These are phyloP conservation scores for Epinotia nisella DNA, from an alignment of 2,888 invertebrate species.

Conservation along the genomic window DNA sequence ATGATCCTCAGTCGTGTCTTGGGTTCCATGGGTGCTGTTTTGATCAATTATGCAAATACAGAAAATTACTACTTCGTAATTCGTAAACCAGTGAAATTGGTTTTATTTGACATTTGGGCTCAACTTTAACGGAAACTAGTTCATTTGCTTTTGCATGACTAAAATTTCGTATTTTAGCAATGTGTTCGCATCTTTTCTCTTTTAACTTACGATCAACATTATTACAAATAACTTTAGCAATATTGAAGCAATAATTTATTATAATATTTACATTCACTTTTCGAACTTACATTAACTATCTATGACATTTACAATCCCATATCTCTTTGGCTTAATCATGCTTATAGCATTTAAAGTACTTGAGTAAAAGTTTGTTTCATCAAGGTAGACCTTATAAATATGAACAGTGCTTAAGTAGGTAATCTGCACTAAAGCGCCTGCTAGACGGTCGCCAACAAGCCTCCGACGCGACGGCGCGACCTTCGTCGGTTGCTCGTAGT, in stretches of 20 bases:
- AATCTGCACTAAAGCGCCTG: background rate
- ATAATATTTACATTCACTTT: constrained; percentile 48
- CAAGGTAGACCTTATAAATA: background rate
- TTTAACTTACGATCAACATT: constrained; percentile 47
- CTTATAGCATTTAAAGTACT: constrained; percentile 36
- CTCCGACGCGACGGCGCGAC: too few relatives aligned
- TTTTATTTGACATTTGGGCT: constrained; percentile 1
- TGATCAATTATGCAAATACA: background rate
- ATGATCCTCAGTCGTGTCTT: background rate
- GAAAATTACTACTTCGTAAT: background rate
- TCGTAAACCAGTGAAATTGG: background rate
- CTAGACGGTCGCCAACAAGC: too few relatives aligned
- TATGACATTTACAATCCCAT: constrained; percentile 37
- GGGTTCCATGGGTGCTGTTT: background rate
- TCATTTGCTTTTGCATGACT: too few relatives aligned
- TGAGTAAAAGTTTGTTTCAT: constrained; percentile 5
- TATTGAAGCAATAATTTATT: constrained; percentile 52
- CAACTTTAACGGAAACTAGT: background rate
- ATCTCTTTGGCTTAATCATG: constrained; percentile 27
- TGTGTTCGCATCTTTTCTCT: constrained; percentile 20
- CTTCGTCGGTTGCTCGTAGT: too few relatives aligned
- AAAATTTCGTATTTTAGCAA: background rate
- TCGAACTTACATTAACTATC: constrained; percentile 1
- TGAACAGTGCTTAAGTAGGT: background rate
- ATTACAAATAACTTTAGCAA: constrained; percentile 56